Evolutionary conservation across 1,140 invertebrate genomes (phyloP).

Genomic region (Megalopta genalis): DNA sequence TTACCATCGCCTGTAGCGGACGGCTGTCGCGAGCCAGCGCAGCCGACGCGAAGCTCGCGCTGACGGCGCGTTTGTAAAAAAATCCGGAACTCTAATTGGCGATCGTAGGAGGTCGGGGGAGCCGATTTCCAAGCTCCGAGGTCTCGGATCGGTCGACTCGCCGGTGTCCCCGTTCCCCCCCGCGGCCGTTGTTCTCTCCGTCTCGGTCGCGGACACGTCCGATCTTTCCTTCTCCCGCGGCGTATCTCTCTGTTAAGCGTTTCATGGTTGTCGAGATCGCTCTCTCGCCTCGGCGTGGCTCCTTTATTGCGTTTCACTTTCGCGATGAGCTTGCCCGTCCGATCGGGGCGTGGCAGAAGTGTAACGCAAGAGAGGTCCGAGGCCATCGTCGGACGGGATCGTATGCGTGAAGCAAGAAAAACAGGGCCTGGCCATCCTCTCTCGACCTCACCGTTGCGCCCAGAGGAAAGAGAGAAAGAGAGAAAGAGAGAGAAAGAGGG

Average conservation of each 20-base stretch:
- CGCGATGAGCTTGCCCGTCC: conserved; percentile 74
- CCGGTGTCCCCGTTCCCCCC: not conserved
- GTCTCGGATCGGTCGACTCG: conserved; percentile 53
- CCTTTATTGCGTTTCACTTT: conserved; percentile 80
- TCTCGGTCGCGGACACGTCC: conserved; percentile 63
- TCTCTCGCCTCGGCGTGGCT: conserved; percentile 70
- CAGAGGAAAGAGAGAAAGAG: too few relatives aligned
- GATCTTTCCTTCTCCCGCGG: conserved; percentile 42
- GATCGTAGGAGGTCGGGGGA: conserved; percentile 47
- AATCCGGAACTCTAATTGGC: not conserved
- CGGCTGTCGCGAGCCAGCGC: too few relatives aligned
- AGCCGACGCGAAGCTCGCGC: too few relatives aligned
- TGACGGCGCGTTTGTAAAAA: too few relatives aligned
- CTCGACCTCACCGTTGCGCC: conserved; percentile 7
- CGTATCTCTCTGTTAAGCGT: conserved; percentile 39
- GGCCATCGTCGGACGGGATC: conserved; percentile 61
- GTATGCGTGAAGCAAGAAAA: conserved; percentile 61
- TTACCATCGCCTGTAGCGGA: too few relatives aligned
- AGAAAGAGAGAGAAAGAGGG: too few relatives aligned
- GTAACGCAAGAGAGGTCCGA: conserved; percentile 77
- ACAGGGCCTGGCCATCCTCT: conserved; percentile 53
- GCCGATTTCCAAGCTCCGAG: conserved; percentile 58
- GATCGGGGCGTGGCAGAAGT: conserved; percentile 79
- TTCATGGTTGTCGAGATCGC: conserved; percentile 33
- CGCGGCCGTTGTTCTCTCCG: conserved; percentile 13